phyloP scores from a whole-genome alignment of 2,113 vertebrate species.

The Nycticryphes semicollaris region DNA sequence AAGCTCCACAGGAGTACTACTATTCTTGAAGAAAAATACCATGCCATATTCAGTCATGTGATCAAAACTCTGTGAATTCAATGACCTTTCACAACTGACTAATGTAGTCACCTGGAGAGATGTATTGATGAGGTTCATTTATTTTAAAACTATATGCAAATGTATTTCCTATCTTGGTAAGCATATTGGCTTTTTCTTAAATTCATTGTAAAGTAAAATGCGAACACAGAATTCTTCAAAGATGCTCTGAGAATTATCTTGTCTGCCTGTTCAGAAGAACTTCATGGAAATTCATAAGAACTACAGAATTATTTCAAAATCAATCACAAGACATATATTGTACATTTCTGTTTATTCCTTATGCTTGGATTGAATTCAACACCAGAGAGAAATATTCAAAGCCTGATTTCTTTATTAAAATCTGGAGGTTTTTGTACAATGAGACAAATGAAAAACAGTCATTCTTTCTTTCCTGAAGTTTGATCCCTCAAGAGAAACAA shows the following conservation, averaged over 20 bases:
- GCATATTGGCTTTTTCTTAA: conserved; percentile 1
- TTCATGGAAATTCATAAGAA: not conserved
- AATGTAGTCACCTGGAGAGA: not conserved
- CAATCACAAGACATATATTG: not conserved
- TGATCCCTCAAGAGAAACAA: not conserved
- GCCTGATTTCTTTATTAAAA: not conserved
- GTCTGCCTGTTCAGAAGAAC: not conserved
- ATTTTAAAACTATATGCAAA: not conserved
- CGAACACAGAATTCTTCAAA: not conserved
- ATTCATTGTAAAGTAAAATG: not conserved
- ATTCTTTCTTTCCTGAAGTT: not conserved
- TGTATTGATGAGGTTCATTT: not conserved
- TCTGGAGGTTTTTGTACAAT: not conserved
- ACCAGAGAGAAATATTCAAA: not conserved
- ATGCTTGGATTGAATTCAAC: not conserved
- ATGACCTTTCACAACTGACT: not conserved
- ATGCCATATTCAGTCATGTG: not conserved
- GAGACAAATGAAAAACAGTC: not conserved
- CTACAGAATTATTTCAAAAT: not conserved
- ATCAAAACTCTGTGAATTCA: not conserved
- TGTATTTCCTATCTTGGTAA: not conserved
- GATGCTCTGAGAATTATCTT: not conserved
- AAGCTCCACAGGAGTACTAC: not conserved
- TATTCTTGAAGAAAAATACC: not conserved
- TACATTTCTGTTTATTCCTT: not conserved